Evolutionary conservation across 2,888 invertebrate genomes (phyloP), one percentile per base, ranked within the genome.

Genomic region (Altica lythri): DNA sequence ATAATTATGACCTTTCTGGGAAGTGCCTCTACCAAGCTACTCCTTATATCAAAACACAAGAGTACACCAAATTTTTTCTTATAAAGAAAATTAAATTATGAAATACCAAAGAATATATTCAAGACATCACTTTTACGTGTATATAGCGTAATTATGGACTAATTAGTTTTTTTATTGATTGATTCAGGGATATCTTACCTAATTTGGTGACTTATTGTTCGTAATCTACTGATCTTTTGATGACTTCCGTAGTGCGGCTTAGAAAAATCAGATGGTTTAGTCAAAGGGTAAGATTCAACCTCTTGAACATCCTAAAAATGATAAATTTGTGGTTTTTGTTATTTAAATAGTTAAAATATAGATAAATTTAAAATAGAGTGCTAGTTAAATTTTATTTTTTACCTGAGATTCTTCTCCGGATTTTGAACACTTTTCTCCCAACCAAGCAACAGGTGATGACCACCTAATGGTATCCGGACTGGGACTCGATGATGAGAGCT

Each of bases 131-230:
- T 29, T 10, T n/a, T 4, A 29, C 9, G 29, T 29, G n/a, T 10
- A 29, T 29, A n/a, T 29, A 10, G 9, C 29, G 10, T 29, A 29
- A 29, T 9, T 29, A 2, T 2, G 9, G n/a, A n/a, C n/a, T 29
- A 9, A 29, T 29, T n/a, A 29, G 29, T 29, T 10, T 2, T 29
- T 10, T 29, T 9, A n/a, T n/a, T n/a, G n/a, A n/a, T n/a, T n/a
- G n/a, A n/a, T 13, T 27, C 9, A 37, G 19, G 17, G 17, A 25
- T 9, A 42, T 13, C 49, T 69, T 76, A 88, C 89, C 88, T 84
- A 73, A 89, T 89, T 77, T 89, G 89, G 75, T 88, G 86, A 67
- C 88, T 86, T 65, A 89, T 88, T 17, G 88, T 86, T 65, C 85
- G 79, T 66, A 89, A 75, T 63, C 86, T 83, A 75, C 83, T 86